A percentile compares a stretch with the other conserved stretches of the same genome.
Evolutionary conservation across 1,140 invertebrate genomes (phyloP).

Genomic region (Meloidogyne hapla): DNA sequence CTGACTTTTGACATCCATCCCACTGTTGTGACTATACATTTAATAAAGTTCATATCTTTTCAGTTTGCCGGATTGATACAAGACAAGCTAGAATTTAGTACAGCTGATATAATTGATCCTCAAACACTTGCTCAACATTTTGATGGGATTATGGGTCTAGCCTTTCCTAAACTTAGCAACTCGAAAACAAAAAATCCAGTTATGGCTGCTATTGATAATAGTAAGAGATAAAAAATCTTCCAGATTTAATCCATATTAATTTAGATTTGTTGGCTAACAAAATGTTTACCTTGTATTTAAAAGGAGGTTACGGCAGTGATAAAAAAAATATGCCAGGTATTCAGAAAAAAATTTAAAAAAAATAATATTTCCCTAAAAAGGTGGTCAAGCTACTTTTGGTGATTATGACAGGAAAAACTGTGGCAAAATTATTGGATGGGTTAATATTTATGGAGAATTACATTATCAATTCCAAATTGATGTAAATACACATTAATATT

Average conservation of each 20-base stretch:
- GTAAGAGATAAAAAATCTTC: too few relatives aligned
- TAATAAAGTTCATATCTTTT: neutral
- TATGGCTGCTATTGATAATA: too few relatives aligned
- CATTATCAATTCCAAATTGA: constrained; percentile 3
- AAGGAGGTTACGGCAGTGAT: neutral
- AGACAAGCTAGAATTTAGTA: neutral
- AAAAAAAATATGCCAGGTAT: neutral
- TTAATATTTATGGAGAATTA: neutral
- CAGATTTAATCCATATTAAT: too few relatives aligned
- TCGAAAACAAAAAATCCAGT: too few relatives aligned
- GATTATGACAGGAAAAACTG: neutral
- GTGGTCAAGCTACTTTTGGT: neutral
- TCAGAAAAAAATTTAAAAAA: neutral
- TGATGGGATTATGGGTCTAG: too few relatives aligned
- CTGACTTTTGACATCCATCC: too few relatives aligned
- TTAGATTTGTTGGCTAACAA: neutral
- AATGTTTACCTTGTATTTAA: neutral
- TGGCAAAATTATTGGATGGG: neutral
- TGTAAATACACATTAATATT: neutral
- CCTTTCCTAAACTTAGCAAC: too few relatives aligned
- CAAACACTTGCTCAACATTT: neutral
- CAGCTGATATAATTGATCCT: neutral
- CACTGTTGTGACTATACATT: too few relatives aligned
- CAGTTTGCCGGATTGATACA: neutral
- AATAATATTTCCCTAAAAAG: neutral